Conservation (phyloP, 2,113 vertebrate species). For the Hoplias malabaricus region DNA sequence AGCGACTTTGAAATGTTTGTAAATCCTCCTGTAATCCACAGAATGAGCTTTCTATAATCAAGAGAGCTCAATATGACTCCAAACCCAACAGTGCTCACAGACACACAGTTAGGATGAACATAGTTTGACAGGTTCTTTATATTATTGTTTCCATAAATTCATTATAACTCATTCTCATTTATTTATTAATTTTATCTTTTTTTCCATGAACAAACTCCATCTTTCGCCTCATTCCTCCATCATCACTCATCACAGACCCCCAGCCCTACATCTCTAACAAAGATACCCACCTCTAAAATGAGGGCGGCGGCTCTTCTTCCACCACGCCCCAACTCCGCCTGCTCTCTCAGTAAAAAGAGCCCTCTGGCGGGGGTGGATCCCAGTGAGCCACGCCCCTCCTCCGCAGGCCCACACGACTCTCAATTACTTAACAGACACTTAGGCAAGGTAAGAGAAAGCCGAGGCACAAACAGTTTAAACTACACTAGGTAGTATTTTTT, state of each 20-base stretch:
- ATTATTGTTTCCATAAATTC: background rate
- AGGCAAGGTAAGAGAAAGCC: conserved; percentile 79
- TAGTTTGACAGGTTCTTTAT: background rate
- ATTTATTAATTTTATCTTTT: background rate
- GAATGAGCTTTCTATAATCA: background rate
- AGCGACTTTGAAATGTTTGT: background rate
- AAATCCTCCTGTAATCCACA: background rate
- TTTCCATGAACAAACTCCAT: conserved; percentile 38
- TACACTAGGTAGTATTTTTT: too few species aligned
- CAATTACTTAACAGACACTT: conserved; percentile 72
- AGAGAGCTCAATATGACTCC: background rate
- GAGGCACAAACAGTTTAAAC: background rate
- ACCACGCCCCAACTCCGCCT: conserved; percentile 77
- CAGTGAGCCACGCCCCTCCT: conserved; percentile 74
- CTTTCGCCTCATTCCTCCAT: conserved; percentile 54
- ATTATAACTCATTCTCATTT: background rate
- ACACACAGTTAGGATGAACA: background rate
- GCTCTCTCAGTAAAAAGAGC: conserved; percentile 71
- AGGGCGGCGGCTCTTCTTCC: conserved; percentile 74
- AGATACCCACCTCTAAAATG: conserved; percentile 86
- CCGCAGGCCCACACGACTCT: conserved; percentile 71
- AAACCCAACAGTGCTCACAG: background rate
- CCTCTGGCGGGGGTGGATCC: conserved; percentile 70
- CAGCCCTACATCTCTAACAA: conserved; percentile 81
- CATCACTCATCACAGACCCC: conserved; percentile 79